Base-by-base conservation (phyloP, 1,140 invertebrate genomes). In the Drosophila prosaltans region DNA sequence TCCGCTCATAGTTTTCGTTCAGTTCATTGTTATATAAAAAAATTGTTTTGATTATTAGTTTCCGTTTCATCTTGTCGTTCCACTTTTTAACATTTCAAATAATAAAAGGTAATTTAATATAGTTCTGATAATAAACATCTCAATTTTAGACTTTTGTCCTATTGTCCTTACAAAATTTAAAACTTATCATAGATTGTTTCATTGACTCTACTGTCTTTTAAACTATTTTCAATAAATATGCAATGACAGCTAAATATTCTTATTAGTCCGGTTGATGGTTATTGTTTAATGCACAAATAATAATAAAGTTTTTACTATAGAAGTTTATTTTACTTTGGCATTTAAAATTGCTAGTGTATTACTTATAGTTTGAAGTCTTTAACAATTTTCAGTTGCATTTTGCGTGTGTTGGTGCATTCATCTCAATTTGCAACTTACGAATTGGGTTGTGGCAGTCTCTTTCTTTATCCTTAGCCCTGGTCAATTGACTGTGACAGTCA, bases 361-460 rank as follows among this genome's bases (percentile, higher is more conserved):
- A 8, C 24, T 26, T 62, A 69, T 60, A 8, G 48, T 26, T 62
- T 61, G 36, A 51, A 51, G 66, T 41, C 62, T 57, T 24, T 32
- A 26, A 43, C 40, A 60, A 71, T 69, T 65, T 70, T 67, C 66
- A 66, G 60, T 55, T 68, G 65, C 63, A 68, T 70, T 63, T 63
- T 74, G 45, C 74, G 69, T 77, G 60, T 69, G 66, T 45, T 16
- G 16, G 16, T 28, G 62, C 74, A 80, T 80, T 74, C 60, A 78
- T 80, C 75, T 80, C 74, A 80, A 78, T 80, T 80, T 80, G 62
- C 58, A 58, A 70, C 70, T 74, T 74, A 71, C 32, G 66, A 77
- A 69, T 70, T 77, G 78, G 78, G 76, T 75, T 78, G 75, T 65
- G 26, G 48, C 21, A 60, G 75, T 65, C 71, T 67, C 45, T 51